Conservation (phyloP, 1,140 invertebrate genomes). For the Steinernema feltiae region DNA sequence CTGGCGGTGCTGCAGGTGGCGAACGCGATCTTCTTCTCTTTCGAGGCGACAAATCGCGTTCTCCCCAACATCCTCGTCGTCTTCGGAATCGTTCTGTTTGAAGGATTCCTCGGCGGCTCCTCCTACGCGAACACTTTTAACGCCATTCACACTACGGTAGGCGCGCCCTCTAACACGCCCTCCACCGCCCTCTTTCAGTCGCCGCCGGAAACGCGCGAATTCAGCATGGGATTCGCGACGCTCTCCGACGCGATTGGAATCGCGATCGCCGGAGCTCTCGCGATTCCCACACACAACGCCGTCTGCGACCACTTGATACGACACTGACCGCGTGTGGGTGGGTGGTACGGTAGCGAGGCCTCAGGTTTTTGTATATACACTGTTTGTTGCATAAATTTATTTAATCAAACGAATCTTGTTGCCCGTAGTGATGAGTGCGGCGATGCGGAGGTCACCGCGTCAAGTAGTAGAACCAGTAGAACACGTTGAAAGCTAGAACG, state of each 20-base stretch:
- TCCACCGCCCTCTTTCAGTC: neutral
- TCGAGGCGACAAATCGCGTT: conserved; percentile 24
- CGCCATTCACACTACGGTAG: conserved; percentile 64
- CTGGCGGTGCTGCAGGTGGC: conserved; percentile 34
- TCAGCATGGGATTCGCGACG: conserved; percentile 23
- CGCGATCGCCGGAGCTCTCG: conserved; percentile 28
- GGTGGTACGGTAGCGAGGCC: neutral
- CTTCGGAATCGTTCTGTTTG: conserved; percentile 29
- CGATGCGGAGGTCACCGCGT: conserved; percentile 23
- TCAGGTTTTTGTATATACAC: neutral
- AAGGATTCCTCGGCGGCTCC: conserved; percentile 65
- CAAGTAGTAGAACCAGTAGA: conserved; percentile 43
- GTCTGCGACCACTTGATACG: conserved; percentile 14
- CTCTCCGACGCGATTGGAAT: conserved; percentile 19
- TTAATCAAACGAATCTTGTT: too few species aligned
- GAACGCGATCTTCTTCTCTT: conserved; percentile 29
- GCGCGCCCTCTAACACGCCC: conserved; percentile 58
- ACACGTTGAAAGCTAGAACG: conserved; percentile 41
- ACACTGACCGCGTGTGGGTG: neutral
- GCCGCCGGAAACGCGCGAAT: neutral
- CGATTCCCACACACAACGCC: conserved; percentile 32
- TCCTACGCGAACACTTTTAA: conserved; percentile 81
- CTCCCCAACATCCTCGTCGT: conserved; percentile 31
- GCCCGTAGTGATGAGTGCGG: too few species aligned
- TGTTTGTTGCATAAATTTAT: too few species aligned